Evolutionary conservation across 1,140 invertebrate genomes (phyloP).

Genomic region (Eriocheir sinensis): DNA sequence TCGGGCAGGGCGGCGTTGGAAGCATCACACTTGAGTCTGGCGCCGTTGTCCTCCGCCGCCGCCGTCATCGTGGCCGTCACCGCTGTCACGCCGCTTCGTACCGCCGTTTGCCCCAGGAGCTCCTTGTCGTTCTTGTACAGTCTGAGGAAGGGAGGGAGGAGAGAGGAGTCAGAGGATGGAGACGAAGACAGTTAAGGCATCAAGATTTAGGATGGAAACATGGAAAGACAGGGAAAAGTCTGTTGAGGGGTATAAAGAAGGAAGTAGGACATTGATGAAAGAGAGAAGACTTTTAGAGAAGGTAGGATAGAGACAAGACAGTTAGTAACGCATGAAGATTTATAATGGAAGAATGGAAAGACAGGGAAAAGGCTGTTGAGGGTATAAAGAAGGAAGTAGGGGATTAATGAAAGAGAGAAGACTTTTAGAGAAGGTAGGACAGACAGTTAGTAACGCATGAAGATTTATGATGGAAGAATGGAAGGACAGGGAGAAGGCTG

Average conservation of each 20-base stretch:
- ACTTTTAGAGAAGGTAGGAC: no score
- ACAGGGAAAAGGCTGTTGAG: not conserved
- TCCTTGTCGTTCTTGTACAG: conserved; percentile 59
- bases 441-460: not conserved
- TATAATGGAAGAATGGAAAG: not conserved
- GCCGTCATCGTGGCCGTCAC: conserved; percentile 41
- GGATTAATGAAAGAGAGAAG: no score
- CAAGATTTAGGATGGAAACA: no score
- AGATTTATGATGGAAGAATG: no score
- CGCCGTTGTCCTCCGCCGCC: conserved; percentile 51
- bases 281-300: no score
- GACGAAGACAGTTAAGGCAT: no score
- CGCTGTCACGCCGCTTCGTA: not conserved
- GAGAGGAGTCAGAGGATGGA: not conserved
- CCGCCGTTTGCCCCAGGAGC: conserved; percentile 1
- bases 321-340: not conserved
- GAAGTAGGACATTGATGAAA: not conserved
- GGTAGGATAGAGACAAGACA: no score
- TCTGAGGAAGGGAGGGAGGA: not conserved
- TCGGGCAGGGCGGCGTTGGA: conserved; percentile 20
- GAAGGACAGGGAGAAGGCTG: no score
- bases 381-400: no score
- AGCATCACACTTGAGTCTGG: not conserved
- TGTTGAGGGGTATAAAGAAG: not conserved
- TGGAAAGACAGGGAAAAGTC: not conserved